These are phyloP conservation scores for Dicrostonyx torquatus DNA, from an alignment of 2,797 vertebrate species.

Conservation along the genomic window DNA sequence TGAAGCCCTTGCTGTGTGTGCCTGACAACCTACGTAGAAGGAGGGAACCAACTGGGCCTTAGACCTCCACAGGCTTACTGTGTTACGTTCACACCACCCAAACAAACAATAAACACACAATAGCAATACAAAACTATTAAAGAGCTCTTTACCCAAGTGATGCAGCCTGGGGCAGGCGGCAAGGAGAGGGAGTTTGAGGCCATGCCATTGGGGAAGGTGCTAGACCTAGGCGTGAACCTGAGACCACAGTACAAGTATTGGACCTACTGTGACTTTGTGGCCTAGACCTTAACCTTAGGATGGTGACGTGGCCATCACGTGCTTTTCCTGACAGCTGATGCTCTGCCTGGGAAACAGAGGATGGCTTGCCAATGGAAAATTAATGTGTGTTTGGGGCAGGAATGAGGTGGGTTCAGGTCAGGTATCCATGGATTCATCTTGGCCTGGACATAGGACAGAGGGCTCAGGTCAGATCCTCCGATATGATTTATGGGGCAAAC, in stretches of 20 bases:
- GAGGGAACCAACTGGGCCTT: neutral
- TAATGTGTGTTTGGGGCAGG: neutral
- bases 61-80: neutral
- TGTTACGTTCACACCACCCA: neutral
- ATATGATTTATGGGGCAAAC: neutral
- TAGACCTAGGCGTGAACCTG: neutral
- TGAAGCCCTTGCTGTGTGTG: too few species aligned
- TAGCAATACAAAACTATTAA: neutral
- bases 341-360: neutral
- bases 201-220: neutral
- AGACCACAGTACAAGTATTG: neutral
- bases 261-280: neutral
- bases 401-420: neutral
- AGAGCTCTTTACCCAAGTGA: neutral
- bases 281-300: neutral
- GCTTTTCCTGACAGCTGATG: neutral
- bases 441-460: neutral
- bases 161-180: neutral
- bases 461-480: neutral
- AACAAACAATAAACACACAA: neutral
- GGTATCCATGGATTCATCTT: neutral
- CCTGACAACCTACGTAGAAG: neutral
- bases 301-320: neutral
- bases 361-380: neutral
- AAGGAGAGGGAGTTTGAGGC: too few species aligned